A percentile compares a stretch with the other conserved stretches of the same genome.
Evolutionary conservation across 2,797 vertebrate species (phyloP).

Genomic region (Apodemus agrarius): DNA sequence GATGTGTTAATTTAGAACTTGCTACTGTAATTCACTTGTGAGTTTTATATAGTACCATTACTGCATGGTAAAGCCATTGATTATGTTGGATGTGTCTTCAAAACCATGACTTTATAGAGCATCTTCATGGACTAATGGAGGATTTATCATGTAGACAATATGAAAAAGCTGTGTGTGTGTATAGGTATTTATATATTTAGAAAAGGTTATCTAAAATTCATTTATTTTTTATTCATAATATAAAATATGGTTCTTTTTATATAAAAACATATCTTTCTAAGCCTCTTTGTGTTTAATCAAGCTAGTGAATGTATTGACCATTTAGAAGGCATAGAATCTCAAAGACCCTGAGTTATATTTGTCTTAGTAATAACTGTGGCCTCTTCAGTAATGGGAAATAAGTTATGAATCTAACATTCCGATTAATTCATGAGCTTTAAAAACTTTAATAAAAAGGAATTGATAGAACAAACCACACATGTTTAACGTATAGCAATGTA

Average conservation of each 20-base stretch:
- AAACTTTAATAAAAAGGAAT: conserved; percentile 20
- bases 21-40: conserved; percentile 5
- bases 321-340: conserved; percentile 24
- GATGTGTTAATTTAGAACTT: conserved; percentile 22
- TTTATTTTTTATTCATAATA: conserved; percentile 66
- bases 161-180: conserved; percentile 54
- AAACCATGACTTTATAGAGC: conserved; percentile 7
- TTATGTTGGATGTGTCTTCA: conserved; percentile 7
- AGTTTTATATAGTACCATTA: background rate
- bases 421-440: conserved; percentile 35
- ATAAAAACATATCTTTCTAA: conserved; percentile 50
- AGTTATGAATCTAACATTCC: conserved; percentile 41
- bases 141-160: conserved; percentile 59
- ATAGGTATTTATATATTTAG: conserved; percentile 62
- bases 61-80: conserved; percentile 33
- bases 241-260: conserved; percentile 52
- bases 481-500: conserved; percentile 48
- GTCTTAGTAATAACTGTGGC: background rate
- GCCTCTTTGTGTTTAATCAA: conserved; percentile 42
- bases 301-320: conserved; percentile 25
- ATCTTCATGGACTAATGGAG: conserved; percentile 34
- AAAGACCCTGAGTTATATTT: conserved; percentile 41
- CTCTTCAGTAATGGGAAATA: conserved; percentile 5
- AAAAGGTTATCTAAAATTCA: conserved; percentile 59
- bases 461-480: background rate